Conservation (phyloP, 2,888 invertebrate genomes). For the Cryptocephalus primarius region DNA sequence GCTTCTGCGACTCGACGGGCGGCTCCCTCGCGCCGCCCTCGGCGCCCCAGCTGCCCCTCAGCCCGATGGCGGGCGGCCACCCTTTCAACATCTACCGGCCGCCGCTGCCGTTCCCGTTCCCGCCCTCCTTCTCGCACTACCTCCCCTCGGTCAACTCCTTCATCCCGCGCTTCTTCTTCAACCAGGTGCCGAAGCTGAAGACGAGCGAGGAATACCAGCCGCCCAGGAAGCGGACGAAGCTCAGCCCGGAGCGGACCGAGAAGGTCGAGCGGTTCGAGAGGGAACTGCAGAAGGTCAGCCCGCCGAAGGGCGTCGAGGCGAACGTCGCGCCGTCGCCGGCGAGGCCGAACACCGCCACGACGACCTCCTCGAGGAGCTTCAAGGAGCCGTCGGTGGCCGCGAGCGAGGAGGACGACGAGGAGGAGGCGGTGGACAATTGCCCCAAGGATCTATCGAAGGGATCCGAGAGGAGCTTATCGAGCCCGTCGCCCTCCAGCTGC, state of each 20-base stretch:
- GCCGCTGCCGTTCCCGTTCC: constrained; percentile 50
- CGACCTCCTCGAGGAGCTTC: too few species aligned
- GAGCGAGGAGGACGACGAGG: too few species aligned
- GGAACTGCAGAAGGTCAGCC: constrained; percentile 41
- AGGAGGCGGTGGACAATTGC: too few species aligned
- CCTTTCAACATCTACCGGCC: constrained; percentile 66
- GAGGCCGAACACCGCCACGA: constrained; percentile 35
- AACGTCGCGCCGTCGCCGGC: constrained; percentile 56
- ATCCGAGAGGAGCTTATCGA: constrained; percentile 7
- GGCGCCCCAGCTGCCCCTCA: constrained; percentile 25
- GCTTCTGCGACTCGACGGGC: constrained; percentile 83
- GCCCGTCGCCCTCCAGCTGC: constrained; percentile 26
- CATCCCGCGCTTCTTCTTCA: constrained; percentile 54
- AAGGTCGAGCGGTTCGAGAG: constrained; percentile 39
- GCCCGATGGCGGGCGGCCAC: constrained; percentile 31
- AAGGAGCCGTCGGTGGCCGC: too few species aligned
- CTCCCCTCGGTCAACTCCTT: constrained; percentile 37
- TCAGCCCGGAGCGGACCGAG: constrained; percentile 5
- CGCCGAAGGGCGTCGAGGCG: constrained; percentile 56
- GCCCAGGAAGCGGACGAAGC: constrained; percentile 24
- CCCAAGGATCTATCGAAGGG: not conserved
- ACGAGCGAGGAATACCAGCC: constrained; percentile 41
- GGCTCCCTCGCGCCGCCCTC: constrained; percentile 32
- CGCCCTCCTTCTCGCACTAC: constrained; percentile 45
- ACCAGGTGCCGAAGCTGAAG: constrained; percentile 35